These are phyloP conservation scores for Nemapogon koenigi DNA, from an alignment of 2,888 invertebrate species.

Conservation along the genomic window DNA sequence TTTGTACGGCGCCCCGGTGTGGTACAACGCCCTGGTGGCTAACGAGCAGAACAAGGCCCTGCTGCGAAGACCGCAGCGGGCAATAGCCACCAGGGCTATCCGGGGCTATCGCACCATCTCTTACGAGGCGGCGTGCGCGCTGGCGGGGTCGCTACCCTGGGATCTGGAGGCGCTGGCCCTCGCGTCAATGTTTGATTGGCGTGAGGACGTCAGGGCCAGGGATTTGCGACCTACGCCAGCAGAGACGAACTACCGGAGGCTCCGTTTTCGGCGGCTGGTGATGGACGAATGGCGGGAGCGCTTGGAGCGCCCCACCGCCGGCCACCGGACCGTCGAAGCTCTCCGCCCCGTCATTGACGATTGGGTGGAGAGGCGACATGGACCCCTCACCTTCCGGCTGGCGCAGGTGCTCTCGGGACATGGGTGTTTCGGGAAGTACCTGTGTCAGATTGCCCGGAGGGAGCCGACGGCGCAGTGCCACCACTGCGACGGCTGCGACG, in stretches of 20 bases:
- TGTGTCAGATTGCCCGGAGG: slow-evolving; percentile 7
- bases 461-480: slow-evolving; percentile 4
- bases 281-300: not conserved
- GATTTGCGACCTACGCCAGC: no score
- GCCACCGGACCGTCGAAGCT: slow-evolving; percentile 3
- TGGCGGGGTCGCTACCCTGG: no score
- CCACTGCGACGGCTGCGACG: not conserved
- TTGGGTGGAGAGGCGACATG: slow-evolving; percentile 1
- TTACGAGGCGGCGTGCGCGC: no score
- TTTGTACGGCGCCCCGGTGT: slow-evolving; percentile 4
- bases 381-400: slow-evolving; percentile 12
- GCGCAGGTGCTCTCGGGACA: slow-evolving; percentile 19
- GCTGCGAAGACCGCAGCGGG: no score
- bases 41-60: no score
- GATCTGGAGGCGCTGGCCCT: no score
- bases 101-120: no score
- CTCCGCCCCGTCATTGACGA: not conserved
- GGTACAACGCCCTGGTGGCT: not conserved
- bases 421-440: slow-evolving; percentile 11
- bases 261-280: not conserved
- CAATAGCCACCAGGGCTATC: no score
- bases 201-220: no score
- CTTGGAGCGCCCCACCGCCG: not conserved
- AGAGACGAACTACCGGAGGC: not conserved
- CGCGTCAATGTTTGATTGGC: no score